Conservation (phyloP, 2,113 vertebrate genomes). For the Puntigrus tetrazona region DNA sequence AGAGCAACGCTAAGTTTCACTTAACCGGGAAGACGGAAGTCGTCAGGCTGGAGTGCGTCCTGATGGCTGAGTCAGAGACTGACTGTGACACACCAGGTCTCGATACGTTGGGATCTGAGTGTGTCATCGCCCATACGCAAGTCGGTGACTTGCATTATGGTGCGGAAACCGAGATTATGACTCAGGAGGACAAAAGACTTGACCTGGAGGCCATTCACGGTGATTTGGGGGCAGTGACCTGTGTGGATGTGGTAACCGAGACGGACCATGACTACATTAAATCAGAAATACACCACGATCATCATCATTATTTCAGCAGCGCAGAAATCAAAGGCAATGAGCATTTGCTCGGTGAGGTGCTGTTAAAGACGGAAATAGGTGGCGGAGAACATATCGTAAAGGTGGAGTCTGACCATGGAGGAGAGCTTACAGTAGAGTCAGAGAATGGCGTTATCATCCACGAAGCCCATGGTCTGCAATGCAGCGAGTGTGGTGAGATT, state of each 20-base stretch:
- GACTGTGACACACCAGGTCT: constrained; percentile 83
- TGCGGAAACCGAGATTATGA: constrained; percentile 80
- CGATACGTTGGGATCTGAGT: constrained; percentile 83
- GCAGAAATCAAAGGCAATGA: constrained; percentile 70
- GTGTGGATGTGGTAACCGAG: constrained; percentile 76
- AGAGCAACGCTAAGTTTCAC: constrained; percentile 57
- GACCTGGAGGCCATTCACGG: constrained; percentile 77
- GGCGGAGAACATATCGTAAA: constrained; percentile 75
- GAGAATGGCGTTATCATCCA: constrained; percentile 81
- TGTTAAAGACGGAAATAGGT: constrained; percentile 71
- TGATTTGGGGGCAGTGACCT: constrained; percentile 73
- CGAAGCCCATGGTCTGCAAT: constrained; percentile 79
- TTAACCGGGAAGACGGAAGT: constrained; percentile 77
- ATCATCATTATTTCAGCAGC: constrained; percentile 73
- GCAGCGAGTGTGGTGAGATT: constrained; percentile 80
- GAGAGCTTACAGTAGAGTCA: constrained; percentile 78
- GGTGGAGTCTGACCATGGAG: constrained; percentile 76
- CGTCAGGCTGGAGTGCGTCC: constrained; percentile 81
- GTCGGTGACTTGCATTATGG: constrained; percentile 80
- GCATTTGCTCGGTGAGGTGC: constrained; percentile 74
- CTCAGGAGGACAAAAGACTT: constrained; percentile 75
- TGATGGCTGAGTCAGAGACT: constrained; percentile 84
- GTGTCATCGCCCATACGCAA: constrained; percentile 82
- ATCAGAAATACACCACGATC: constrained; percentile 71
- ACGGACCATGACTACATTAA: constrained; percentile 81